These are phyloP conservation scores for Ophion slaviceki DNA, from an alignment of 2,888 invertebrate genomes.

Conservation along the genomic window DNA sequence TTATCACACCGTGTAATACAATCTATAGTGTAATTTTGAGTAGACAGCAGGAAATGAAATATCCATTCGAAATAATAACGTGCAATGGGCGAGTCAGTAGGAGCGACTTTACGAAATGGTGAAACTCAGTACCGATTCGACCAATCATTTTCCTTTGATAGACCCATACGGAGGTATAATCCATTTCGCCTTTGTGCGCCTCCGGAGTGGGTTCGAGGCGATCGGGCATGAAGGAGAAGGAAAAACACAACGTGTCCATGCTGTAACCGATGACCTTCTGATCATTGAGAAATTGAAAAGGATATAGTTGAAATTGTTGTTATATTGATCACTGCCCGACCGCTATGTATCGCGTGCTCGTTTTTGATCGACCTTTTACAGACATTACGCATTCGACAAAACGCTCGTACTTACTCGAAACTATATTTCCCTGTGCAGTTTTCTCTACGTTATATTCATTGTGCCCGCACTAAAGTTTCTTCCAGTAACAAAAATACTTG, in stretches of 20 bases:
- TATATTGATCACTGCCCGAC: slow-evolving; percentile 30
- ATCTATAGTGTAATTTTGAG: slow-evolving; percentile 66
- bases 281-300: slow-evolving; percentile 26
- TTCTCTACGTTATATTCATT: not conserved
- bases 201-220: slow-evolving; percentile 3
- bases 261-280: not conserved
- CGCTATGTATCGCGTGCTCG: not conserved
- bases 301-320: slow-evolving; percentile 20
- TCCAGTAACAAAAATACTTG: slow-evolving; percentile 18
- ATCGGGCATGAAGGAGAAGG: not conserved
- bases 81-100: slow-evolving; percentile 22
- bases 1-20: slow-evolving; percentile 20
- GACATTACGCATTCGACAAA: slow-evolving; percentile 36
- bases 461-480: slow-evolving; percentile 17
- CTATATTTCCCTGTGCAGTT: slow-evolving; percentile 4
- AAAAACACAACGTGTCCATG: slow-evolving; percentile 13
- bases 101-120: slow-evolving; percentile 12
- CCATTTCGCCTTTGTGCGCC: slow-evolving; percentile 16
- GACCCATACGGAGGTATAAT: slow-evolving; percentile 6
- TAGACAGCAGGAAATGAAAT: slow-evolving; percentile 77
- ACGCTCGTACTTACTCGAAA: slow-evolving; percentile 14
- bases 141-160: slow-evolving; percentile 49
- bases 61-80: slow-evolving; percentile 72
- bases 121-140: slow-evolving; percentile 9
- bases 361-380: slow-evolving; percentile 38